Evolutionary conservation across 2,888 invertebrate genomes (phyloP).

Genomic region (Mythimna impura): DNA sequence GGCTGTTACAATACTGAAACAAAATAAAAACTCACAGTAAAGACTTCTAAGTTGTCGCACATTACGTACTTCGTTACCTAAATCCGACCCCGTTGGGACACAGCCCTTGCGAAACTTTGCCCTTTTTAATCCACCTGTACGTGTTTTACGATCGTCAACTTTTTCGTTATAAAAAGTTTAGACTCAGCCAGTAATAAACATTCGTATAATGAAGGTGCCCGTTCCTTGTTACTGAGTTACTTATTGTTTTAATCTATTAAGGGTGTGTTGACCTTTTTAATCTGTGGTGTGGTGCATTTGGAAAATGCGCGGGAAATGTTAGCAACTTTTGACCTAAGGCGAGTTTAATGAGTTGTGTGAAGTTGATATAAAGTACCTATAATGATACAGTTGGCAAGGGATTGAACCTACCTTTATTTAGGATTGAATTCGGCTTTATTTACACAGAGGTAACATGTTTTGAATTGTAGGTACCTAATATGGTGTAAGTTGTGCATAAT

Average conservation of each 20-base stretch:
- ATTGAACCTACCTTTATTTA: not conserved
- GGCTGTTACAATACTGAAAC: slow-evolving; percentile 66
- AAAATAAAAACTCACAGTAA: slow-evolving; percentile 65
- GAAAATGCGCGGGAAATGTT: slow-evolving; percentile 33
- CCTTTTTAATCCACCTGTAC: slow-evolving; percentile 87
- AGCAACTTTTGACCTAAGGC: slow-evolving; percentile 37
- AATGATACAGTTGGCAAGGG: not conserved
- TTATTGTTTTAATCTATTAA: slow-evolving; percentile 83
- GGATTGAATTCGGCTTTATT: not conserved
- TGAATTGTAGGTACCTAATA: too few relatives aligned
- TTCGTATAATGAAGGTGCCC: slow-evolving; percentile 71
- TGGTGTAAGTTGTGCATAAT: too few relatives aligned
- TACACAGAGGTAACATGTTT: not conserved
- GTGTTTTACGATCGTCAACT: slow-evolving; percentile 87
- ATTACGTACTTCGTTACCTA: slow-evolving; percentile 65
- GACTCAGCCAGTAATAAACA: slow-evolving; percentile 74
- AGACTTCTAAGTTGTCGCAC: slow-evolving; percentile 60
- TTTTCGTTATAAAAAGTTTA: slow-evolving; percentile 85
- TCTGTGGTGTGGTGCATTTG: slow-evolving; percentile 40
- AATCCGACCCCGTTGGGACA: slow-evolving; percentile 62
- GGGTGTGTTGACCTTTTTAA: slow-evolving; percentile 68
- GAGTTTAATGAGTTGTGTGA: slow-evolving; percentile 40
- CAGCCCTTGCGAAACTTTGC: slow-evolving; percentile 68
- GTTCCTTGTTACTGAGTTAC: slow-evolving; percentile 75
- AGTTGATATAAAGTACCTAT: slow-evolving; percentile 4